Base-by-base conservation (phyloP, 2,888 invertebrate species). In the Limnephilus rhombicus region DNA sequence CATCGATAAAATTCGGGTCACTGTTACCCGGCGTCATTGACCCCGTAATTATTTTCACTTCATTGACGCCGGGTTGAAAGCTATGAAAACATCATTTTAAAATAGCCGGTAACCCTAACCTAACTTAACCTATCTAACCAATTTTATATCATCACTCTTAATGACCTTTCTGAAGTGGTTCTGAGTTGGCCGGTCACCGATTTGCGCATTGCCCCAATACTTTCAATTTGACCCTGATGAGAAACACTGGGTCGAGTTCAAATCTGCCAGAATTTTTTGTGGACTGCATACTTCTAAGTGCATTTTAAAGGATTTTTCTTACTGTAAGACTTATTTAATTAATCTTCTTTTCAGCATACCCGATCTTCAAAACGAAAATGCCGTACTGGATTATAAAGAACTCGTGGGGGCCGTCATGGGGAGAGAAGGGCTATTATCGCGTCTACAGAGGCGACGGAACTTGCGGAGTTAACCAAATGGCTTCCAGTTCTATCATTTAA, bases 381-480 rank as follows among this genome's bases (percentile, higher is more conserved):
- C 99, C 99, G 0, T 99, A 97, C 95, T 99, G 99, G 99, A 98
- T 98, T 93, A 96, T 99, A 53, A 99, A 99, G 96, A 99, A 99
- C 95, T 99, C 99, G 18, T 99, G 99, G 99, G 99, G 99, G 90
- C 95, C 96, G 80, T 95, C 96, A 41, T 99, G 99, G 99, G 99
- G 99, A 81, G 99, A 99, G 95, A 97, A 98, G 96, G 99, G 99
- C 2, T 99, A 99, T 95, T 99, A 99, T 95, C 97, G 98, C 94
- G 98, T 99, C 91, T 99, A 98, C 95, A 97, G 99, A 92, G 99
- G 99, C 18, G 99, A 98, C 95, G 99, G 99, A 92, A 98, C 98
- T 1, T 99, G 99, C 95, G 99, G 99, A 86, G 96, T 99, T 93
- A 98, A 99, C 95, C 96, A 97, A 95, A 98, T 98, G 98, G 98